Evolutionary conservation across 30 jellyfish, hydroid and myxozoan species (phyloP), one percentile per base, ranked within the genome.

Genomic region (Aurelia aurita): DNA sequence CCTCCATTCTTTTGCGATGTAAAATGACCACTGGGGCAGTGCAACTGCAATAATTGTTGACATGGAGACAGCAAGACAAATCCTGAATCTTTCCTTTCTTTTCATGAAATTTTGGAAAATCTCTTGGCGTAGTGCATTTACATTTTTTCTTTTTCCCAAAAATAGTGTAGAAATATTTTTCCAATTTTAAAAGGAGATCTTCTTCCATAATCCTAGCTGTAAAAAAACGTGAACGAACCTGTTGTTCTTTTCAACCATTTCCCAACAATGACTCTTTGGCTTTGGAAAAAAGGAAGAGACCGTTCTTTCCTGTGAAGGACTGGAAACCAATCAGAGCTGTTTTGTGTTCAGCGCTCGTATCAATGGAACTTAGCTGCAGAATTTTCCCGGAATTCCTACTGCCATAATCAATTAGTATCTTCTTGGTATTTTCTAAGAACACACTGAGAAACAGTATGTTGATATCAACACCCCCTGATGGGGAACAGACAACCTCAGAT

Each of bases 381-480:
- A n/a, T n/a, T n/a, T n/a, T n/a, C n/a, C n/a, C n/a, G n/a, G n/a
- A n/a, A n/a, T n/a, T 55, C 26, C 87, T 58, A 4, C 27, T 74
- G 29, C 53, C 53, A 29, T 27, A 7, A 27, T 74, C 87, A 7
- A 74, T 14, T 74, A 74, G 11, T 55, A 74, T 53, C 53, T 58
- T 74, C 26, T 12, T 5, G 15, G 82, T 21, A 70, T 12, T 27
- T 23, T 70, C 73, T 53, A 70, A 35, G 73, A 70, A n/a, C n/a
- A n/a, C n/a, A n/a, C n/a, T n/a, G n/a, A n/a, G n/a, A n/a, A n/a
- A n/a, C n/a, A n/a, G n/a, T n/a, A n/a, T n/a, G n/a, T n/a, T n/a
- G n/a, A 77, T 80, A 46, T 80, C 90, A 25, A 62, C 64, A 57
- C 64, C 90, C 25, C 73, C 88, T 11, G 92, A 82, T 15, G 72